Evolutionary conservation across 2,888 invertebrate species (phyloP).

Genomic region (Adelphocoris suturalis): DNA sequence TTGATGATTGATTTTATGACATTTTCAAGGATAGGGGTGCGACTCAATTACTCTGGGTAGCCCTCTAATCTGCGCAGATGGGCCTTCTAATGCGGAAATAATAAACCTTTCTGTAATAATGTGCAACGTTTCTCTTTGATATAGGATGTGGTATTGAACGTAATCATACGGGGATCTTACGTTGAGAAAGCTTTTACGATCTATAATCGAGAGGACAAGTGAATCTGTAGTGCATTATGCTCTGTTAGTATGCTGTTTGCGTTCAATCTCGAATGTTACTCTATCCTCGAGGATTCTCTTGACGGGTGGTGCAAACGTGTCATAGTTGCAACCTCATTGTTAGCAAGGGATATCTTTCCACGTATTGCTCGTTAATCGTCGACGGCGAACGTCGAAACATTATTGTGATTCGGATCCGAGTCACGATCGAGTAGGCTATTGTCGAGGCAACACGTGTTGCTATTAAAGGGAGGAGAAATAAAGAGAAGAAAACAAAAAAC

Average conservation of each 20-base stretch:
- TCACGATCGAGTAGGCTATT: constrained; percentile 17
- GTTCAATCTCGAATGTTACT: background rate
- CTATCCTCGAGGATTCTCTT: background rate
- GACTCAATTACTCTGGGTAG: no score
- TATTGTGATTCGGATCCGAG: constrained; percentile 6
- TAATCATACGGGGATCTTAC: no score
- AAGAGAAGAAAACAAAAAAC: constrained; percentile 24
- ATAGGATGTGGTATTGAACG: no score
- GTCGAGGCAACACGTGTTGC: constrained; percentile 24
- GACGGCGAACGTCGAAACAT: constrained; percentile 19
- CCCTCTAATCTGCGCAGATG: no score
- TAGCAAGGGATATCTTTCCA: background rate
- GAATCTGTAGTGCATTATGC: background rate
- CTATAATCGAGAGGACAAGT: background rate
- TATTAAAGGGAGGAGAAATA: constrained; percentile 13
- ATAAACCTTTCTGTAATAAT: no score
- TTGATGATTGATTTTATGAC: no score
- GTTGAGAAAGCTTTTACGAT: background rate
- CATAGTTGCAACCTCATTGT: background rate
- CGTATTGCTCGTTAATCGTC: background rate
- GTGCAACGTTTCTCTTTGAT: no score
- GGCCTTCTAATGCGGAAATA: no score
- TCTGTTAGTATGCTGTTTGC: background rate
- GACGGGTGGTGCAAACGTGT: background rate
- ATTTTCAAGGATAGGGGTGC: no score